A percentile compares a stretch with the other conserved stretches of the same genome.
Conservation (phyloP, 2,797 vertebrate genomes). For the Enteromius argenteus region DNA sequence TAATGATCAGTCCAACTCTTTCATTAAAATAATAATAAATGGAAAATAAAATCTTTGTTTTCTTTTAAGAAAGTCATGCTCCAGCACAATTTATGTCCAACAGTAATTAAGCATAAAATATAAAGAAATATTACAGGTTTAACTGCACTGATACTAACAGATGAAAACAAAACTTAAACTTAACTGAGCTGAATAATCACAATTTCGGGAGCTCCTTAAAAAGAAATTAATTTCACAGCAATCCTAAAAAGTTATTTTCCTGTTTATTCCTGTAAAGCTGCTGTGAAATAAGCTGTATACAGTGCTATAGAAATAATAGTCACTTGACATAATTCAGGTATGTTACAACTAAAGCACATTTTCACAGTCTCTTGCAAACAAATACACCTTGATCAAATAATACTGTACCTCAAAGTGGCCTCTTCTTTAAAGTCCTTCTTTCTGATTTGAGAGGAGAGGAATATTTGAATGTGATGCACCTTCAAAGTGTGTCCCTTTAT, state of each 20-base stretch:
- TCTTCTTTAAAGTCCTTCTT: background rate
- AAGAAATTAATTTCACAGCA: background rate
- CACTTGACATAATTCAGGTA: background rate
- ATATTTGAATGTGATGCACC: background rate
- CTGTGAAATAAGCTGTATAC: background rate
- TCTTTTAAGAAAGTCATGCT: background rate
- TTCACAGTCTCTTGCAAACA: background rate
- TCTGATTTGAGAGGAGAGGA: background rate
- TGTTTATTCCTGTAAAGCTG: background rate
- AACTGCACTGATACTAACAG: background rate
- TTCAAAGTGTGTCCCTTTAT: background rate
- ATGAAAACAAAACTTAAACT: background rate
- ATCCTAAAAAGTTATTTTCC: background rate
- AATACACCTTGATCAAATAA: background rate
- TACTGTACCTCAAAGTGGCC: background rate
- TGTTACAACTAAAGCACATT: background rate
- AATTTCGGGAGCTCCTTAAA: background rate
- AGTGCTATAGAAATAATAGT: background rate
- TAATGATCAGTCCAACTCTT: background rate
- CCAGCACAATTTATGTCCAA: background rate
- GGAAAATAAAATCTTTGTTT: background rate
- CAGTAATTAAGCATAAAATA: background rate
- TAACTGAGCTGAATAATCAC: background rate
- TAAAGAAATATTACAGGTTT: background rate
- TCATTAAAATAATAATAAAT: background rate